Evolutionary conservation across 2,113 vertebrate species (phyloP).

Genomic region (Campylorhamphus procurvoides): DNA sequence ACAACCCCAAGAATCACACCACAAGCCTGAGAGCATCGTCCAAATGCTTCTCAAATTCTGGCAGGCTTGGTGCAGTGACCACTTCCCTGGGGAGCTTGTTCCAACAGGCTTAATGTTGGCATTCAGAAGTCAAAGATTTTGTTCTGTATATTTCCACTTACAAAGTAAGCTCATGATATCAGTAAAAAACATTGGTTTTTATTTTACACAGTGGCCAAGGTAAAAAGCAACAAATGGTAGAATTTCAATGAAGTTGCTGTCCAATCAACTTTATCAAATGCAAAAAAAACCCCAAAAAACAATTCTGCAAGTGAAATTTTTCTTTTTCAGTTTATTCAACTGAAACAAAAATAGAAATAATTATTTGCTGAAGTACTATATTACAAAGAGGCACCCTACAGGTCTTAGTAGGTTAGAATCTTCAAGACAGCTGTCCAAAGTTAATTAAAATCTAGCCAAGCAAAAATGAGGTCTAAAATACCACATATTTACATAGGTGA

Average conservation of each 20-base stretch:
- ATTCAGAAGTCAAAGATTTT: neutral
- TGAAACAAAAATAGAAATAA: neutral
- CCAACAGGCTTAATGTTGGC: neutral
- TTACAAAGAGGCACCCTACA: neutral
- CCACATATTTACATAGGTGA: neutral
- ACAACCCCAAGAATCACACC: neutral
- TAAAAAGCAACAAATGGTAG: neutral
- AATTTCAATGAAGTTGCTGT: neutral
- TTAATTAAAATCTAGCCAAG: neutral
- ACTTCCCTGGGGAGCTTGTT: neutral
- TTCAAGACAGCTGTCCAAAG: neutral
- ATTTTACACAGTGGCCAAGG: neutral
- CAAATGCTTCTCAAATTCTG: neutral
- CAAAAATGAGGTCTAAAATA: neutral
- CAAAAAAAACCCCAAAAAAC: neutral
- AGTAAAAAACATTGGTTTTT: neutral
- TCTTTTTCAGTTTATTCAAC: neutral
- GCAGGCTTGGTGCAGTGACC: neutral
- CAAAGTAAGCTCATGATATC: neutral
- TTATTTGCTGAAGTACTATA: neutral
- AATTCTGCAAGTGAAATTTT: neutral
- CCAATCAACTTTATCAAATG: neutral
- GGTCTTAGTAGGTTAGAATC: neutral
- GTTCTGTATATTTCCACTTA: neutral
- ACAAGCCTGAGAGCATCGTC: neutral